Percentiles rank a stretch among this genome's conserved stretches.
Conservation (phyloP, 2,797 vertebrate species). For the Aselliscus stoliczkanus region DNA sequence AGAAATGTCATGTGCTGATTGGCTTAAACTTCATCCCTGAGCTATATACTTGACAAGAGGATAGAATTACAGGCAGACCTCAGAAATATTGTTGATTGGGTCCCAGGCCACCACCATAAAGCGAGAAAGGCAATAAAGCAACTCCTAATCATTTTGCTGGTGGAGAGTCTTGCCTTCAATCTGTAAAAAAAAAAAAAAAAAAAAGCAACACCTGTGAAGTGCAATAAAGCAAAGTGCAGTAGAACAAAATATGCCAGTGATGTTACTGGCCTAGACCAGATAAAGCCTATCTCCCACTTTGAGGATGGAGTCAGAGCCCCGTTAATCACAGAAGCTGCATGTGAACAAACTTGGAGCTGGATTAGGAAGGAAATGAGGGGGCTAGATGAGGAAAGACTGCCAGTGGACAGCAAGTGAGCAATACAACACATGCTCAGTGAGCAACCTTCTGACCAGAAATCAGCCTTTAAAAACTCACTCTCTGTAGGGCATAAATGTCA, state of each 20-base stretch:
- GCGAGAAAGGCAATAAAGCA: background rate
- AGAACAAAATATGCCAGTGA: background rate
- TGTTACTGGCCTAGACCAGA: background rate
- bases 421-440: too few species aligned
- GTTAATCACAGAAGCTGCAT: background rate
- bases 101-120: background rate
- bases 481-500: too few species aligned
- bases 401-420: too few species aligned
- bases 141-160: background rate
- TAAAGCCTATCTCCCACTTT: background rate
- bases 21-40: background rate
- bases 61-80: background rate
- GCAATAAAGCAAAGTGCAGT: background rate
- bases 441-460: too few species aligned
- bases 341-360: too few species aligned
- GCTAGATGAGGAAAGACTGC: too few species aligned
- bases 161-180: background rate
- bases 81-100: background rate
- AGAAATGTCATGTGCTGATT: background rate
- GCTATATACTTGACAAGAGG: background rate
- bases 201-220: background rate
- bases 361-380: too few species aligned
- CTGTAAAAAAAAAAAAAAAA: background rate
- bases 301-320: background rate
- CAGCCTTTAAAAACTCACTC: too few species aligned